Base-by-base conservation (phyloP, 2,888 invertebrate species). In the Steinernema carpocapsae region DNA sequence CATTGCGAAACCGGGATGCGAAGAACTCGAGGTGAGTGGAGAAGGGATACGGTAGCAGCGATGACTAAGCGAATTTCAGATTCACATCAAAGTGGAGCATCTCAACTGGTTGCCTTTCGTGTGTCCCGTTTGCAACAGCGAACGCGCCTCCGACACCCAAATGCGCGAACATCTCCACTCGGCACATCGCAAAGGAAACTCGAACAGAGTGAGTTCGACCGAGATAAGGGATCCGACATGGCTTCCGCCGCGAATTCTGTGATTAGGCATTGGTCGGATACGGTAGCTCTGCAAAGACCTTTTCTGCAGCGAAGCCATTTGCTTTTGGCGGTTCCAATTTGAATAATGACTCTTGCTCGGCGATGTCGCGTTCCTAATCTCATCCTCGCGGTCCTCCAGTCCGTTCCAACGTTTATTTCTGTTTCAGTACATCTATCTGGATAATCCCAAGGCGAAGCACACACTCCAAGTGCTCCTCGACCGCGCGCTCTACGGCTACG, bases 81-180 rank as follows among this genome's bases (percentile, higher is more conserved):
- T 82, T 7, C 83, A 83, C 77, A 82, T 83, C 74, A 83, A 83
- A 46, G 80, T 77, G 42, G 86, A 86, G 72, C 86, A 86, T 73
- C 78, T 86, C 4, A 83, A 84, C 73, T 86, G 86, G 86, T 78
- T 86, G 26, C 86, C 86, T 2, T 86, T 86, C 77, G 82, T 84
- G 72, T 86, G 86, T 51, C 82, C 85, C 1, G 79, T 84, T 42
- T 86, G 86, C 70, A 74, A 81, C 17, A 72, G 77, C n/a, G 78
- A 78, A 43, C 77, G 86, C 7, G 86, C 86, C 24, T 82, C 83
- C 0, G 86, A 86, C 64, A 81, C 82, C 14, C 85, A 86, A 75
- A 86, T 86, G 85, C 77, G 85, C 32, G 86, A 86, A 75, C 86
- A 86, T 74, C 77, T 86, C 64, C 82, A 86, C 71, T 84, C 85